Base-by-base conservation (phyloP, 2,797 vertebrate species). In the Florisuga fusca region DNA sequence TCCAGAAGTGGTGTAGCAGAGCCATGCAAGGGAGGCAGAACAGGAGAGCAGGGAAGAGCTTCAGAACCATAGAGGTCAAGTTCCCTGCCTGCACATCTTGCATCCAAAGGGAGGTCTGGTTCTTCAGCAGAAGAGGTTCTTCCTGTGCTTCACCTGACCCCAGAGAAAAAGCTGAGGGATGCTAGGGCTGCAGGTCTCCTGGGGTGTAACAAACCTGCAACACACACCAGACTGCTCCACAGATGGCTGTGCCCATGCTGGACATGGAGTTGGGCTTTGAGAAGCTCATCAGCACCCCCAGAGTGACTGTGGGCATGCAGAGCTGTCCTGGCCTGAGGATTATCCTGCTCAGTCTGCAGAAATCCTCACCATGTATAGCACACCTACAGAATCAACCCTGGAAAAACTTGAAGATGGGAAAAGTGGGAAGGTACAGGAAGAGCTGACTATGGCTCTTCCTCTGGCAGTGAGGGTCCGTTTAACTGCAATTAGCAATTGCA, bases 31-130 rank as follows among this genome's bases (percentile, higher is more conserved):
- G 55, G 48, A 64, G 20, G 13, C 23, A 57, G 41, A 92, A 54
- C n/a, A 67, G 36, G 45, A 57, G 12, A 0, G 0, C 2, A 48
- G 53, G 38, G 66, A 82, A 67, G 31, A 79, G 43, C 7, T 62
- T 59, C 43, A 8, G n/a, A 13, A 53, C 59, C 72, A 9, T 51
- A 58, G 16, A 53, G 1, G 1, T 1, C 29, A 46, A 10, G 48
- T 7, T 72, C 29, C 23, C 33, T 66, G 33, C 27, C 51, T 45
- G 45, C 31, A 45, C 43, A 36, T n/a, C n/a, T 50, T 38, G 16
- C 19, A 43, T 27, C 21, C 64, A 61, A 54, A 85, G 69, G 54
- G n/a, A 45, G 62, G n/a, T n/a, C 41, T 91, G 48, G 57, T 48
- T 19, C 27, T 38, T 59, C 17, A 41, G 36, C 17, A 59, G 20